Evolutionary conservation across 37 sponge, comb jelly and placozoan genomes (phyloP), one percentile per base, ranked within the genome.

Genomic region (Dysidea cf. avara): DNA sequence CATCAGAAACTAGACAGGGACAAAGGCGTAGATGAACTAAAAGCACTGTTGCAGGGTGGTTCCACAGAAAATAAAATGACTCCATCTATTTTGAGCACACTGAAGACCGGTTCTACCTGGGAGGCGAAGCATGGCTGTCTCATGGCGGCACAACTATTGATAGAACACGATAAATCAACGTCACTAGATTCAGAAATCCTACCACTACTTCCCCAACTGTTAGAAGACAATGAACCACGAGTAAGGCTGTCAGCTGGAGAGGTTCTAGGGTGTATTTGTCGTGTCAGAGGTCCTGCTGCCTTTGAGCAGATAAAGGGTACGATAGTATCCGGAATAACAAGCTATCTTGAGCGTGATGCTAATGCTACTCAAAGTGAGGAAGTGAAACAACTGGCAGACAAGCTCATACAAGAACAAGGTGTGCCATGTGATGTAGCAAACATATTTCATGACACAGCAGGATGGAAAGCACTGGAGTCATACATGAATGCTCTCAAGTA

Each of bases 371-470:
- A n/a, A 37, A 38, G 66, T 20, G 20, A 25, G 2, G 57, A 64
- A 30, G 29, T 39, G 5, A 55, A 67, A 4, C 48, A 81, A 3
- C 69, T 75, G 28, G n/a, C 56, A 25, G 59, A 75, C 69, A 75
- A 75, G 29, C 54, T 82, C 13, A 11, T 22, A 21, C 16, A 17
- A 32, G 47, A 26, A 28, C 24, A 67, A 6, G 38, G 25, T 14
- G 14, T 21, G 9, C 9, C 46, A 43, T 43, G 7, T 43, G 46
- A 43, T 68, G 70, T 88, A 47, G 78, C 81, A 28, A 63, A 66
- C 5, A 74, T 96, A 2, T 91, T 96, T 46, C 96, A 96, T 79
- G 96, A 96, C 49, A 91, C 92, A 29, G 96, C 96, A 29, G 96
- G 96, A 17, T 96, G 96, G 96, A 88, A 84, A 47, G 55, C 70